A percentile compares a stretch with the other conserved stretches of the same genome.
Conservation (phyloP, 2,888 invertebrate genomes). For the Caenorhabditis doughertyi region DNA sequence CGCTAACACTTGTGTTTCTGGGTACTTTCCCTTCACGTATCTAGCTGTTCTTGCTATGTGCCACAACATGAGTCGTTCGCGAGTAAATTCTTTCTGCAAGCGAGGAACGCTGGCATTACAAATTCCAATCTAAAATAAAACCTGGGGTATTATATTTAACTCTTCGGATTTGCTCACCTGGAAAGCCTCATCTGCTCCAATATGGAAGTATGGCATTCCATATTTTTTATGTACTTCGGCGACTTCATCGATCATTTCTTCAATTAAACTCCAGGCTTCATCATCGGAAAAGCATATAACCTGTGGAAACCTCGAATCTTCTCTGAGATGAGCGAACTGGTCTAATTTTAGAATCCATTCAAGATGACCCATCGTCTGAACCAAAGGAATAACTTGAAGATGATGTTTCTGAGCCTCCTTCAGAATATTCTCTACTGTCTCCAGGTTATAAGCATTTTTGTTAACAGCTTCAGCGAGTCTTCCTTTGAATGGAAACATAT, state of each 20-base stretch:
- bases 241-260: constrained; percentile 79
- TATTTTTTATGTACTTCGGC: constrained; percentile 84
- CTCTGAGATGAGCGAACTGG: constrained; percentile 87
- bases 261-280: constrained; percentile 83
- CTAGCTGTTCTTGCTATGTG: constrained; percentile 79
- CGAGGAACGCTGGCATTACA: constrained; percentile 74
- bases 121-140: constrained; percentile 73
- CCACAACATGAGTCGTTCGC: constrained; percentile 75
- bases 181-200: constrained; percentile 85
- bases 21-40: constrained; percentile 71
- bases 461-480: constrained; percentile 86
- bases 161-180: constrained; percentile 61
- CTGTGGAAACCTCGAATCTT: constrained; percentile 85
- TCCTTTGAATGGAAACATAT: constrained; percentile 90
- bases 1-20: constrained; percentile 78
- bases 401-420: constrained; percentile 64
- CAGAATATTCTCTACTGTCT: constrained; percentile 84
- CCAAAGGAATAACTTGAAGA: constrained; percentile 89
- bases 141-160: background rate
- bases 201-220: constrained; percentile 86
- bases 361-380: constrained; percentile 92
- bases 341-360: constrained; percentile 89
- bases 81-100: constrained; percentile 64
- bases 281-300: constrained; percentile 80
- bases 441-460: constrained; percentile 87